These are phyloP conservation scores for Gymnoscopelus microlampas DNA, from an alignment of 2,797 vertebrate species.

Conservation along the genomic window DNA sequence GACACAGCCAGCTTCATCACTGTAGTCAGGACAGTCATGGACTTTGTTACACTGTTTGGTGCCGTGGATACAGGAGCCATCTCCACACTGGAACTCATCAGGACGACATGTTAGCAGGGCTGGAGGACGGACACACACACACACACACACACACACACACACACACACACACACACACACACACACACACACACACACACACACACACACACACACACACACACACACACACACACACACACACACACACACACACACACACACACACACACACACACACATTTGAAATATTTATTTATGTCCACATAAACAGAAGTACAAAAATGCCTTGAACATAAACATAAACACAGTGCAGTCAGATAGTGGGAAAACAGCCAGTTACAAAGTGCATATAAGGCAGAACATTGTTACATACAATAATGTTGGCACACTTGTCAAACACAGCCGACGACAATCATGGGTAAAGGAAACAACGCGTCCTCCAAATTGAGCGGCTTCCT, in stretches of 20 bases:
- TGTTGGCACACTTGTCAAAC: too few relatives aligned
- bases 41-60: slow-evolving; percentile 92
- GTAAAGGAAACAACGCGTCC: too few relatives aligned
- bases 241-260: neutral
- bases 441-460: too few relatives aligned
- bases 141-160: slow-evolving; percentile 6
- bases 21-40: slow-evolving; percentile 91
- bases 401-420: too few relatives aligned
- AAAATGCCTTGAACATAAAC: too few relatives aligned
- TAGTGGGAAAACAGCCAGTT: too few relatives aligned
- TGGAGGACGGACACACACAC: slow-evolving; percentile 50
- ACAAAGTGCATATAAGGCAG: too few relatives aligned
- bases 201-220: slow-evolving; percentile 6
- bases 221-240: neutral
- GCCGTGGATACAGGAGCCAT: slow-evolving; percentile 92
- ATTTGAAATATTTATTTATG: neutral
- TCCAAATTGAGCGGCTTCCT: too few relatives aligned
- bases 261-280: neutral
- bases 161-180: neutral
- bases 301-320: too few relatives aligned
- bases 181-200: slow-evolving; percentile 22
- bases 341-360: too few relatives aligned
- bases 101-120: slow-evolving; percentile 90
- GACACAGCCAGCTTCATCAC: slow-evolving; percentile 93
- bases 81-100: slow-evolving; percentile 94